Conservation (phyloP, 2,888 invertebrate species). For the Exocentrus adspersus region DNA sequence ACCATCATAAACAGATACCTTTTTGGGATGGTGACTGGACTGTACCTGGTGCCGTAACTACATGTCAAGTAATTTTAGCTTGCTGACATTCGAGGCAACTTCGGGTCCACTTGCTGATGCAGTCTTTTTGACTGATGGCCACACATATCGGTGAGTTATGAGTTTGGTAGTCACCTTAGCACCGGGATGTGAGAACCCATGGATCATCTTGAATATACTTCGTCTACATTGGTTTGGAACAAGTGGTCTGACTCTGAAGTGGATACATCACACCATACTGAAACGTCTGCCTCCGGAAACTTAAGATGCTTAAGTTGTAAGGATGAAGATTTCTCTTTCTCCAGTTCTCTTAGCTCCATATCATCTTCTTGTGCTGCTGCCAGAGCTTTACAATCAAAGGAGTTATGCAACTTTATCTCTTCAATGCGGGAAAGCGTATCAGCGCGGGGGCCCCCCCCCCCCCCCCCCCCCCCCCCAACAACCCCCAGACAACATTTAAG, state of each 20-base stretch:
- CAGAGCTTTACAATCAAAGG: constrained; percentile 6
- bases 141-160: constrained; percentile 54
- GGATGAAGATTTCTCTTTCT: not conserved
- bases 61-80: constrained; percentile 52
- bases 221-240: constrained; percentile 28
- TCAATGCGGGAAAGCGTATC: constrained; percentile 51
- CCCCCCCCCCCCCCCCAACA: constrained; percentile 52
- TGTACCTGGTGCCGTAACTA: too few species aligned
- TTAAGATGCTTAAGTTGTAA: not conserved
- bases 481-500: constrained; percentile 53
- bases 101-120: constrained; percentile 52
- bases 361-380: constrained; percentile 17
- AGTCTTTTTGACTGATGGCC: constrained; percentile 57
- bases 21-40: not conserved
- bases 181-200: constrained; percentile 52
- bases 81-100: constrained; percentile 53
- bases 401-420: not conserved
- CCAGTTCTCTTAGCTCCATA: not conserved
- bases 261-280: not conserved
- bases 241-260: constrained; percentile 25
- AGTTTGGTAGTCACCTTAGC: constrained; percentile 45
- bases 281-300: not conserved
- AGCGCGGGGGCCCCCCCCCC: constrained; percentile 54
- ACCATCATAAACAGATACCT: too few species aligned
- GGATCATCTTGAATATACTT: constrained; percentile 35